Evolutionary conservation across 2,888 invertebrate genomes (phyloP).

Genomic region (Pammene fasciana): DNA sequence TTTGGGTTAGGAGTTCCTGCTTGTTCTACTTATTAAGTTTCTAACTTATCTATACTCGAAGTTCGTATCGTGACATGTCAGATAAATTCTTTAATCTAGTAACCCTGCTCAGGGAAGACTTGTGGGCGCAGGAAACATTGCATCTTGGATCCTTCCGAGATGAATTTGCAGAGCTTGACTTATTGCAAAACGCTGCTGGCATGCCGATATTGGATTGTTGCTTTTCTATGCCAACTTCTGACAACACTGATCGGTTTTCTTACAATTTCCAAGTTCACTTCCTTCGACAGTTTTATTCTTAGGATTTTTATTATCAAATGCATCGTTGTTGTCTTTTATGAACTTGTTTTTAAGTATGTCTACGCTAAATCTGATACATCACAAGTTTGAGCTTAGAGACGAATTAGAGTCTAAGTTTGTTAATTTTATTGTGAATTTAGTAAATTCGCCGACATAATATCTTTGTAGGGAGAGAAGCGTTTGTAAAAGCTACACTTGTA

Average conservation of each 20-base stretch:
- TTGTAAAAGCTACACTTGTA: background rate
- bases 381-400: too few species aligned
- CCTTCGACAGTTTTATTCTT: background rate
- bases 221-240: slow-evolving; percentile 32
- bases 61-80: background rate
- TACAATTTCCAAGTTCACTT: slow-evolving; percentile 11
- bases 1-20: too few species aligned
- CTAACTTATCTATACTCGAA: too few species aligned
- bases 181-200: slow-evolving; percentile 29
- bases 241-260: slow-evolving; percentile 2
- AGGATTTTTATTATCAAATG: slow-evolving; percentile 2
- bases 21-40: too few species aligned
- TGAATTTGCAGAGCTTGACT: slow-evolving; percentile 27
- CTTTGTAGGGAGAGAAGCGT: too few species aligned
- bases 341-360: too few species aligned
- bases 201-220: slow-evolving; percentile 36
- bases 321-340: background rate
- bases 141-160: slow-evolving; percentile 22
- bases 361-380: too few species aligned
- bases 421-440: too few species aligned
- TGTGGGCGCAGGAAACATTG: slow-evolving; percentile 21
- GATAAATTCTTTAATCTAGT: background rate
- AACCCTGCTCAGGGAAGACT: slow-evolving; percentile 50
- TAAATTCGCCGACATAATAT: too few species aligned
- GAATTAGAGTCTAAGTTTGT: too few species aligned